These are phyloP conservation scores for Onychomys torridus DNA, from an alignment of 2,797 vertebrate species.

Conservation along the genomic window DNA sequence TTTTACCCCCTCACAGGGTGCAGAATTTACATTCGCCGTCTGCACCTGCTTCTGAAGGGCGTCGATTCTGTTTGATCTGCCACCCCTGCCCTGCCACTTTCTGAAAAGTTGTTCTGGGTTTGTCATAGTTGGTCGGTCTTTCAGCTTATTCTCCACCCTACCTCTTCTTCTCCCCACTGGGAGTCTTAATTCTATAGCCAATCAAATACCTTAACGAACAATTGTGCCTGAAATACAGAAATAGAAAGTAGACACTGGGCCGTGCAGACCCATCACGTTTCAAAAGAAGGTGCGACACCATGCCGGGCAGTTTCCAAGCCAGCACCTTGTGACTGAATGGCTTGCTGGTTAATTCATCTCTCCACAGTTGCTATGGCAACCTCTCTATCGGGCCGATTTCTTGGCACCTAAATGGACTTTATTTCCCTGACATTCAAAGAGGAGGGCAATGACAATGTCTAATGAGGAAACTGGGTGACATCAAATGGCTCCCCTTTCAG, in stretches of 20 bases:
- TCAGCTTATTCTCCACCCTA: slow-evolving; percentile 19
- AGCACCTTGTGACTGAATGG: slow-evolving; percentile 60
- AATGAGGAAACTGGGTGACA: slow-evolving; percentile 44
- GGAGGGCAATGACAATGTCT: slow-evolving; percentile 32
- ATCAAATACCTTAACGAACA: slow-evolving; percentile 72
- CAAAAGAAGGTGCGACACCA: slow-evolving; percentile 62
- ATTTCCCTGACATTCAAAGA: slow-evolving; percentile 71
- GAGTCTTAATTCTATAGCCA: slow-evolving; percentile 69
- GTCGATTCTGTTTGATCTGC: slow-evolving; percentile 59
- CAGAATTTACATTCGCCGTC: slow-evolving; percentile 62
- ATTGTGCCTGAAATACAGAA: slow-evolving; percentile 51
- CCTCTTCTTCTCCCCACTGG: neutral
- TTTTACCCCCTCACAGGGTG: slow-evolving; percentile 51
- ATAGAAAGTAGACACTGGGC: slow-evolving; percentile 34
- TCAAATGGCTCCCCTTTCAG: slow-evolving; percentile 31
- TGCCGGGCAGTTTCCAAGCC: slow-evolving; percentile 56
- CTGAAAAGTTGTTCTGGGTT: slow-evolving; percentile 60
- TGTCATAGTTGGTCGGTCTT: slow-evolving; percentile 69
- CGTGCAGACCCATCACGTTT: slow-evolving; percentile 30
- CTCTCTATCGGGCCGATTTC: slow-evolving; percentile 59
- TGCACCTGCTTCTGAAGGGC: slow-evolving; percentile 78
- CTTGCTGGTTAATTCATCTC: slow-evolving; percentile 52
- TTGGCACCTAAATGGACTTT: slow-evolving; percentile 76
- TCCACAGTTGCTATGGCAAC: slow-evolving; percentile 77
- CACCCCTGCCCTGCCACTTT: neutral